phyloP scores from a whole-genome alignment of 37 sponge, comb jelly and placozoan genomes.

The Aplysina aerophoba region DNA sequence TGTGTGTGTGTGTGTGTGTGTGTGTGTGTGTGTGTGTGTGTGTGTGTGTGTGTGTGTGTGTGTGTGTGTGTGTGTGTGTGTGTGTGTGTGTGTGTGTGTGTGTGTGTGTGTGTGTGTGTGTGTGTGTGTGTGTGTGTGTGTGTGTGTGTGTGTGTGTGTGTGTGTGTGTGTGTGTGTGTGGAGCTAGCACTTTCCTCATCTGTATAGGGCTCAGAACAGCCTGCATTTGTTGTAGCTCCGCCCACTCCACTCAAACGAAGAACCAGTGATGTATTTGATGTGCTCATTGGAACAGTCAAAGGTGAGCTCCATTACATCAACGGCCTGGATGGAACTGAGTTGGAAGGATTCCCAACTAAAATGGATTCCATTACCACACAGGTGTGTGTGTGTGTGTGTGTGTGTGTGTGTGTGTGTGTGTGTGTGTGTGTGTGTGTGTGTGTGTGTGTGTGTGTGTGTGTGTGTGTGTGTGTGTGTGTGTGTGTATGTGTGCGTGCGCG shows the following conservation, averaged over 20 bases:
- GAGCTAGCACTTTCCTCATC: neutral
- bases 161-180: neutral
- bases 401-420: too few species aligned
- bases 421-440: too few species aligned
- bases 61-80: slow-evolving; percentile 6
- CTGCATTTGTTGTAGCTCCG: slow-evolving; percentile 64
- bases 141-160: slow-evolving; percentile 15
- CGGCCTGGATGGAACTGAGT: neutral
- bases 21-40: neutral
- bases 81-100: neutral
- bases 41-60: slow-evolving; percentile 10
- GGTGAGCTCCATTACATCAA: slow-evolving; percentile 61
- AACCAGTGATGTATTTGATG: slow-evolving; percentile 3
- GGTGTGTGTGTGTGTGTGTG: slow-evolving; percentile 13
- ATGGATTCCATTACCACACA: slow-evolving; percentile 66
- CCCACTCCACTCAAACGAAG: slow-evolving; percentile 60
- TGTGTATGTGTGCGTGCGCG: too few species aligned
- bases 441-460: too few species aligned
- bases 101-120: slow-evolving; percentile 13
- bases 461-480: too few species aligned
- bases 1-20: slow-evolving; percentile 6
- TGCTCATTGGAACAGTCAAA: slow-evolving; percentile 52
- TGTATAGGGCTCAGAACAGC: slow-evolving; percentile 42
- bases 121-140: slow-evolving; percentile 19
- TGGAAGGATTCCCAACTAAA: slow-evolving; percentile 49